phyloP scores from a whole-genome alignment of 2,888 invertebrate species.

The Leptinotarsa tumamoca region DNA sequence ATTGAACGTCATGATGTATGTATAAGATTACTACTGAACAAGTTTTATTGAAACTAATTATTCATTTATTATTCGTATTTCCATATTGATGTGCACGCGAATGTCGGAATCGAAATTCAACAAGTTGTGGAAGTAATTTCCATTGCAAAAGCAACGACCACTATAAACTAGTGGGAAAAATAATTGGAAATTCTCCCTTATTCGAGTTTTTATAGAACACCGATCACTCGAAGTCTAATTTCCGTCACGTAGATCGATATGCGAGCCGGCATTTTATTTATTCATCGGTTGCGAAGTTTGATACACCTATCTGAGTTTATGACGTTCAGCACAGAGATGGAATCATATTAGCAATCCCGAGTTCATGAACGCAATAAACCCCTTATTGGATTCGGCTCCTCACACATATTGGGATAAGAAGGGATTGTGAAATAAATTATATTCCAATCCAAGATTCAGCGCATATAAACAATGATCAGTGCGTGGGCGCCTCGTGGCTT shows the following conservation, averaged over 20 bases:
- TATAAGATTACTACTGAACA: not conserved
- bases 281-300: not conserved
- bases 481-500: no score
- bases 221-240: not conserved
- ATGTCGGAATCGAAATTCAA: not conserved
- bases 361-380: not conserved
- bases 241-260: not conserved
- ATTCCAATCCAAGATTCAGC: no score
- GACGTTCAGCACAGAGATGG: not conserved
- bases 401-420: not conserved
- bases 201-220: not conserved
- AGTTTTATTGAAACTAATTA: not conserved
- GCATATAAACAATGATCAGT: no score
- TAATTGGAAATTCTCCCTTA: slow-evolving; percentile 10
- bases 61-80: not conserved
- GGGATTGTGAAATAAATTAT: not conserved
- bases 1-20: not conserved
- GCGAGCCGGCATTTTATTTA: not conserved
- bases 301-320: not conserved
- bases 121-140: slow-evolving; percentile 14
- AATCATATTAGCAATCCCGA: not conserved
- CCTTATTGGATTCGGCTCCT: not conserved
- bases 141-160: not conserved
- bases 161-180: not conserved
- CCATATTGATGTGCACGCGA: slow-evolving; percentile 7